These are phyloP conservation scores for Opisthograptis luteolata DNA, from an alignment of 2,888 invertebrate species.

Conservation along the genomic window DNA sequence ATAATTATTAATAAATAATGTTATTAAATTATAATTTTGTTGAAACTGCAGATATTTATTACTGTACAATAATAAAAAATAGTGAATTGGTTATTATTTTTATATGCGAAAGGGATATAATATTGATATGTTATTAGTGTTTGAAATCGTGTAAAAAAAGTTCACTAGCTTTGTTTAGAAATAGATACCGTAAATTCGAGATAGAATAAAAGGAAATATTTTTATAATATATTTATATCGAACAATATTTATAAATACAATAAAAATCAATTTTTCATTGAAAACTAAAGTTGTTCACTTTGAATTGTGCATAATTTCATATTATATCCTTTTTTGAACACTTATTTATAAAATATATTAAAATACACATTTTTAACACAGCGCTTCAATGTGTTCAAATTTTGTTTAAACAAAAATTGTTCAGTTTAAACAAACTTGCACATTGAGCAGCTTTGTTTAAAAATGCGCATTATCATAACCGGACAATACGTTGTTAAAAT, in stretches of 20 bases:
- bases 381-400: too few species aligned
- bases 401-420: neutral
- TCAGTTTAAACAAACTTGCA: neutral
- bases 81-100: neutral
- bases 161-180: too few species aligned
- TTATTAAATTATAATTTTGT: constrained; percentile 30
- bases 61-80: constrained; percentile 14
- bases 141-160: too few species aligned
- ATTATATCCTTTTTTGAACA: neutral
- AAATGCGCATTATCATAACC: neutral
- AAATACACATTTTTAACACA: too few species aligned
- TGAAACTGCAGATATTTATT: constrained; percentile 34
- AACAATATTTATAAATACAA: too few species aligned
- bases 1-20: constrained; percentile 24
- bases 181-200: too few species aligned
- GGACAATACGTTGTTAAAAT: neutral
- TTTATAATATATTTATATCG: too few species aligned
- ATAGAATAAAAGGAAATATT: too few species aligned
- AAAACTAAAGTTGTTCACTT: too few species aligned
- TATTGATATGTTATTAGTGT: neutral
- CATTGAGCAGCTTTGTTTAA: neutral
- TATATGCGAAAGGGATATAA: neutral
- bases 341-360: too few species aligned
- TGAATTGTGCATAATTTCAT: too few species aligned
- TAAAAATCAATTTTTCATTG: too few species aligned